phyloP scores from a whole-genome alignment of 1,140 invertebrate species.

The Gerris buenoi region DNA sequence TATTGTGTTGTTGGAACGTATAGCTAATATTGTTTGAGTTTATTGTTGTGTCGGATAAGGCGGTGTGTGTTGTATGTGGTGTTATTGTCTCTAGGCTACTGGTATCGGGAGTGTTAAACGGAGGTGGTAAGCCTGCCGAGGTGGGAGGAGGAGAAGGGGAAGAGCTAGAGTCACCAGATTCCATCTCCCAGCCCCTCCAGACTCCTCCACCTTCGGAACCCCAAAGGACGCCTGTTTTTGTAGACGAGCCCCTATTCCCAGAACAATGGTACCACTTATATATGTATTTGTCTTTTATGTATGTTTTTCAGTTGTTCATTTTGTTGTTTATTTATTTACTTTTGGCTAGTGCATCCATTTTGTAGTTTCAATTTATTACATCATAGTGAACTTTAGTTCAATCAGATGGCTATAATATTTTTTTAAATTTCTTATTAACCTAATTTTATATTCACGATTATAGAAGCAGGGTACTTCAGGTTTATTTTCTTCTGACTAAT shows the following conservation, averaged over 20 bases:
- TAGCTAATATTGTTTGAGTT: too few species aligned
- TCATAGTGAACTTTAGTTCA: background rate
- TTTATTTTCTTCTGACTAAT: too few species aligned
- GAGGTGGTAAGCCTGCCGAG: conserved; percentile 16
- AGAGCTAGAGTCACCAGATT: background rate
- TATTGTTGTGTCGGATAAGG: too few species aligned
- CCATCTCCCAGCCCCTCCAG: conserved; percentile 6
- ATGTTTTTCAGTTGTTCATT: background rate
- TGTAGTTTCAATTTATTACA: background rate
- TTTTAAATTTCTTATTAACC: too few species aligned
- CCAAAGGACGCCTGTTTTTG: conserved; percentile 12
- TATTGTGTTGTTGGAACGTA: too few species aligned
- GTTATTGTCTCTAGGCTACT: conserved; percentile 8
- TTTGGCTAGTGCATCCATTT: too few species aligned
- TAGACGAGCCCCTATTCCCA: conserved; percentile 11
- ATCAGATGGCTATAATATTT: background rate
- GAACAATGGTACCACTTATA: conserved; percentile 13
- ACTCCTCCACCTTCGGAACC: conserved; percentile 13
- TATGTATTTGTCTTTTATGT: background rate
- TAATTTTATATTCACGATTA: too few species aligned
- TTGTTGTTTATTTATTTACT: too few species aligned
- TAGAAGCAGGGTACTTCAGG: too few species aligned
- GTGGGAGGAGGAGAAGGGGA: conserved; percentile 12
- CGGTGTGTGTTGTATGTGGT: background rate
- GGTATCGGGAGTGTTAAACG: conserved; percentile 21